Conservation (phyloP, 2,888 invertebrate species). For the Lepas anatifera region DNA sequence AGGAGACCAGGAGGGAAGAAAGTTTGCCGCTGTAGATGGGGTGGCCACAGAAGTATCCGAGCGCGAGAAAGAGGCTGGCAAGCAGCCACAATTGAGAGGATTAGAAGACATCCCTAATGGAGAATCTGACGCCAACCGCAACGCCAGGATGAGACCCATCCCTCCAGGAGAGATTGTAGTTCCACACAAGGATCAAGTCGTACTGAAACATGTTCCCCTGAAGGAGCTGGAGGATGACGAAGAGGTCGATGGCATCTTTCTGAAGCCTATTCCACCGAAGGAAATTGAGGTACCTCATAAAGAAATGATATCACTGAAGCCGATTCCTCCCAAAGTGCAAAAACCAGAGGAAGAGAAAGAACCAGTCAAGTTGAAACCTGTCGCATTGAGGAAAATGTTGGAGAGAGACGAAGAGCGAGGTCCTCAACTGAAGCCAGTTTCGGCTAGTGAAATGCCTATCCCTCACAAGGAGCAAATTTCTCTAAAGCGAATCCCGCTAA, state of each 20-base stretch:
- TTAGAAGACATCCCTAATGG: no score
- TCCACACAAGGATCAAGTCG: no score
- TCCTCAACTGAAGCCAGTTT: neutral
- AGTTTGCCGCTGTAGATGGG: no score
- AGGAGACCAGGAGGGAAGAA: no score
- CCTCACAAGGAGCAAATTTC: constrained; percentile 36
- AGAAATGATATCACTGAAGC: neutral
- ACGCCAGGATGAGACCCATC: no score
- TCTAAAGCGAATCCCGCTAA: constrained; percentile 29
- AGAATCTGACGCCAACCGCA: no score
- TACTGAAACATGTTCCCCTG: neutral
- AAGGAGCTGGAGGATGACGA: no score
- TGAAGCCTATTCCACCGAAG: neutral
- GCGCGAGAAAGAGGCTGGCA: no score
- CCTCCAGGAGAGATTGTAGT: no score
- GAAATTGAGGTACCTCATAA: neutral
- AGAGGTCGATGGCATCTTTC: neutral
- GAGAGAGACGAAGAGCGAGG: constrained; percentile 22
- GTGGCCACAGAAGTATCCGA: no score
- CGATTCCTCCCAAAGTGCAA: neutral
- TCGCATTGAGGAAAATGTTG: no score
- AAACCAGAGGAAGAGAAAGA: neutral
- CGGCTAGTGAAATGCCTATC: constrained; percentile 23
- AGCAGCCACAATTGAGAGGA: no score
- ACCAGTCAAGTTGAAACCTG: neutral